These are phyloP conservation scores for Phrynocephalus versicolor DNA, from an alignment of 2,113 vertebrate genomes.

Conservation along the genomic window DNA sequence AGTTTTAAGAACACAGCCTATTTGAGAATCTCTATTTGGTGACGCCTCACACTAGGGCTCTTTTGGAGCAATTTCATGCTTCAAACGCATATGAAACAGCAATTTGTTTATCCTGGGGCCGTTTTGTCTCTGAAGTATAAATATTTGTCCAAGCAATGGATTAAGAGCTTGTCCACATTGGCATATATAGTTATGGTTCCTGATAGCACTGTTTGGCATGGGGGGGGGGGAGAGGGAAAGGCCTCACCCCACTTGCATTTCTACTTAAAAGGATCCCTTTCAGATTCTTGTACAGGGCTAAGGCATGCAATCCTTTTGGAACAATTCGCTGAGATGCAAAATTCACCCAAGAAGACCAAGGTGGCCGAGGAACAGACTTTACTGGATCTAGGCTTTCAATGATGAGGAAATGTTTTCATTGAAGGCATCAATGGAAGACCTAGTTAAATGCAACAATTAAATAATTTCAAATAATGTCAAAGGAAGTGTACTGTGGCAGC, in stretches of 20 bases:
- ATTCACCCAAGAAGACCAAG: background rate
- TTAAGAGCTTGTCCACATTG: background rate
- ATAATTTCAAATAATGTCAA: too few relatives aligned
- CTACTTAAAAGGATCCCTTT: too few relatives aligned
- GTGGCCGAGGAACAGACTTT: background rate
- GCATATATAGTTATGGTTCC: too few relatives aligned
- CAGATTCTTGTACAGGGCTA: too few relatives aligned
- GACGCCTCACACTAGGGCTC: background rate
- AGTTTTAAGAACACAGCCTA: conserved; percentile 16
- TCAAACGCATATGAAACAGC: background rate
- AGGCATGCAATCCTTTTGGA: too few relatives aligned
- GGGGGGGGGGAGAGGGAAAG: too few relatives aligned
- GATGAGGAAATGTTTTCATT: background rate
- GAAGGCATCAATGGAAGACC: too few relatives aligned
- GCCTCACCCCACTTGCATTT: too few relatives aligned
- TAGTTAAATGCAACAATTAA: too few relatives aligned
- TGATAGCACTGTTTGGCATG: too few relatives aligned
- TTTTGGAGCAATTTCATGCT: background rate
- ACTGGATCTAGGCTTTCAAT: background rate
- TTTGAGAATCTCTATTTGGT: background rate
- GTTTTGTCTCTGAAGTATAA: background rate
- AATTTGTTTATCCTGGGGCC: background rate
- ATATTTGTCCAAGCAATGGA: background rate
- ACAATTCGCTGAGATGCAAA: too few relatives aligned
- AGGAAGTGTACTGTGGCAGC: too few relatives aligned